Percentiles rank a stretch among this genome's conserved stretches.
Conservation (phyloP, 2,113 vertebrate species). For the Furnarius figulus region DNA sequence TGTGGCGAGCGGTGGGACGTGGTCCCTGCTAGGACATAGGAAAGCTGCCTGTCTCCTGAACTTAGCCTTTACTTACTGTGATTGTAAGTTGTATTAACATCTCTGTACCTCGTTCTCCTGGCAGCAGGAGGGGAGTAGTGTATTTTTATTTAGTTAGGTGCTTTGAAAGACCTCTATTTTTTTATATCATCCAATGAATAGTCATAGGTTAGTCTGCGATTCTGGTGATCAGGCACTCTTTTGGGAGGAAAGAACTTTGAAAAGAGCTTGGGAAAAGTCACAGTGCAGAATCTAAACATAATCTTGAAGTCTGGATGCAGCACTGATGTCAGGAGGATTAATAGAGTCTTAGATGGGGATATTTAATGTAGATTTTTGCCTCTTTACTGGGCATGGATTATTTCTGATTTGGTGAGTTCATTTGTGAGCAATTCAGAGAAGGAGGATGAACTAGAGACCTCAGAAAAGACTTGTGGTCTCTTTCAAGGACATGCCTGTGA, state of each 20-base stretch:
- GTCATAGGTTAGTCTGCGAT: neutral
- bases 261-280: slow-evolving; percentile 10
- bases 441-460: neutral
- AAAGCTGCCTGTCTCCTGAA: slow-evolving; percentile 25
- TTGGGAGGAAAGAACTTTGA: neutral
- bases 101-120: slow-evolving; percentile 35
- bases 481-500: neutral
- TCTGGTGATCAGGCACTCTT: neutral
- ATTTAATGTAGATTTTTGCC: neutral
- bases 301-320: neutral
- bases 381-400: neutral
- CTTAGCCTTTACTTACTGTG: slow-evolving; percentile 48
- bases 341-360: neutral
- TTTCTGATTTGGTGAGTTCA: neutral
- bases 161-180: slow-evolving; percentile 46
- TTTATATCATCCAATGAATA: neutral
- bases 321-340: neutral
- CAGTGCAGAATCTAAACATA: neutral
- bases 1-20: neutral
- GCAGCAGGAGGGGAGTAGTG: neutral
- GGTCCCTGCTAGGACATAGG: slow-evolving; percentile 7
- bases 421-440: neutral
- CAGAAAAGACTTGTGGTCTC: neutral
- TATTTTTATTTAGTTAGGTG: slow-evolving; percentile 37
- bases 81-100: slow-evolving; percentile 28